These are phyloP conservation scores for Microtus agrestis DNA, from an alignment of 2,797 vertebrate genomes.

Conservation along the genomic window DNA sequence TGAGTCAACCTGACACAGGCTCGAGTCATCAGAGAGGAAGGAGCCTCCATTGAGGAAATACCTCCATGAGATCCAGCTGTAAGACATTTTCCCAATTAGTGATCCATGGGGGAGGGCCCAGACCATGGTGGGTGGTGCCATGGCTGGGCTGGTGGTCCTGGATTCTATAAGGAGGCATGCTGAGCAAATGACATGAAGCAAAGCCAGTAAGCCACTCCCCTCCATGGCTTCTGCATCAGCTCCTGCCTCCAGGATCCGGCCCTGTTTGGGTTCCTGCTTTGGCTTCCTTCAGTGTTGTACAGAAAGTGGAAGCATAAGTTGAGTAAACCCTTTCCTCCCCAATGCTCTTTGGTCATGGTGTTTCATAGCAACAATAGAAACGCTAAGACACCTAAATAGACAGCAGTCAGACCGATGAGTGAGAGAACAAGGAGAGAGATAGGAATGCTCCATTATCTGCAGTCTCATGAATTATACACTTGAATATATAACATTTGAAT, in stretches of 20 bases:
- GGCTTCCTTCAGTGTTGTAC: not conserved
- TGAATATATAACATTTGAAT: not conserved
- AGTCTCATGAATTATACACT: not conserved
- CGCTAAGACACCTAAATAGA: not conserved
- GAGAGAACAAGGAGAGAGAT: not conserved
- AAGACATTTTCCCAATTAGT: not conserved
- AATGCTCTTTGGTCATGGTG: not conserved
- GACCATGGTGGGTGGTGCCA: not conserved
- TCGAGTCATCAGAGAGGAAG: not conserved
- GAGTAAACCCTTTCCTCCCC: not conserved
- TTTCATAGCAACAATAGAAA: not conserved
- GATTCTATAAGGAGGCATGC: not conserved
- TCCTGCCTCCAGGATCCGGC: not conserved
- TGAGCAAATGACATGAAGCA: not conserved
- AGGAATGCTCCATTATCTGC: not conserved
- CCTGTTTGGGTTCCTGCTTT: not conserved
- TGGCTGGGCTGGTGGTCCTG: not conserved
- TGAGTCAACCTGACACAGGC: not conserved
- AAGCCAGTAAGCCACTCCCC: not conserved
- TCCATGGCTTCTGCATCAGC: not conserved
- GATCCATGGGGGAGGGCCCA: not conserved
- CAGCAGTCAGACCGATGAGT: not conserved
- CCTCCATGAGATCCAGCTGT: not conserved
- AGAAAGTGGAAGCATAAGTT: not conserved
- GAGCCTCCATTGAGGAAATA: not conserved